A percentile compares a stretch with the other conserved stretches of the same genome.
Evolutionary conservation across 2,888 invertebrate genomes (phyloP).

Genomic region (Andrena fulva): DNA sequence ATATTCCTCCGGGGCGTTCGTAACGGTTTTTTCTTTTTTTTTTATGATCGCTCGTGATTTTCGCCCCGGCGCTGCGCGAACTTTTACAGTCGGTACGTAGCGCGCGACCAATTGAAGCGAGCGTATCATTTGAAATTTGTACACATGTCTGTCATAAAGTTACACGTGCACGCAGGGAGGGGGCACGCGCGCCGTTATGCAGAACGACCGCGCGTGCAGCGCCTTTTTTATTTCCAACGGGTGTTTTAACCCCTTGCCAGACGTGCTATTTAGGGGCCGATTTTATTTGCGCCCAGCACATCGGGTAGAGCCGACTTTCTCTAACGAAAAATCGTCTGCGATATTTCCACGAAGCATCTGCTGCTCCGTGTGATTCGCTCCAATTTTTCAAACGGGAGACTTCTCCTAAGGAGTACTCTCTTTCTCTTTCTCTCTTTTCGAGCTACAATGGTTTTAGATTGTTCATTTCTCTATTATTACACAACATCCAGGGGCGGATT

Average conservation of each 20-base stretch:
- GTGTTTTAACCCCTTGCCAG: conserved; percentile 68
- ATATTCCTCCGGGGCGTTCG: neutral
- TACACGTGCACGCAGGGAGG: conserved; percentile 37
- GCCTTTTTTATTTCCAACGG: conserved; percentile 63
- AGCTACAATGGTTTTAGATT: too few relatives aligned
- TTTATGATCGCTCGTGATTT: conserved; percentile 12
- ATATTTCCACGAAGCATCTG: conserved; percentile 44
- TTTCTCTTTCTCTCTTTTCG: neutral
- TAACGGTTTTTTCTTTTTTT: conserved; percentile 3
- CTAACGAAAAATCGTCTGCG: conserved; percentile 52
- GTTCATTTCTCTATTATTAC: too few relatives aligned
- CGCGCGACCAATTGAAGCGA: conserved; percentile 32
- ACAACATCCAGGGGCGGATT: too few relatives aligned
- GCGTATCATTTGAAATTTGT: conserved; percentile 50
- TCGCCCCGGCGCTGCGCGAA: neutral
- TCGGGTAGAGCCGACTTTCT: conserved; percentile 48
- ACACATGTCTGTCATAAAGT: conserved; percentile 57
- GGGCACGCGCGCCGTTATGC: conserved; percentile 51
- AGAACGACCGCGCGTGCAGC: conserved; percentile 53
- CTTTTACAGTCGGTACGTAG: conserved; percentile 28
- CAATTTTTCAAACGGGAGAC: too few relatives aligned
- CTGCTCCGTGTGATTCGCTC: neutral
- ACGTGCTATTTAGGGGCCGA: conserved; percentile 70
- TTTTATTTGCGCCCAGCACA: conserved; percentile 64
- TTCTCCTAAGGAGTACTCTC: neutral